Evolutionary conservation across 2,888 invertebrate species (phyloP).

Genomic region (Petrolisthes manimaculis): DNA sequence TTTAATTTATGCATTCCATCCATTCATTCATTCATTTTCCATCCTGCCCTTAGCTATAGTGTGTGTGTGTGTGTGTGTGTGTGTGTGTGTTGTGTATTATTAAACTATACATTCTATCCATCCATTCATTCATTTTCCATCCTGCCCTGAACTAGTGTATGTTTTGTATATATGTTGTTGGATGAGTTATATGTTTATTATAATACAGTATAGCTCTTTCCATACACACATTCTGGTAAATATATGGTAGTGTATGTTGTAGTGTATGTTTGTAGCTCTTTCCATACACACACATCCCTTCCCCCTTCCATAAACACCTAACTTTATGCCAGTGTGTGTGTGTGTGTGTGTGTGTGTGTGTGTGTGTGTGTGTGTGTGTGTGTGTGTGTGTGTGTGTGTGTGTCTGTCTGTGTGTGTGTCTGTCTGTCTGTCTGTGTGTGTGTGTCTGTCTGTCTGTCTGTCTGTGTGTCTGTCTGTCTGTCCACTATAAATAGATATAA

Average conservation of each 20-base stretch:
- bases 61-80: too few relatives aligned
- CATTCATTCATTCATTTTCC: too few relatives aligned
- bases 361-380: neutral
- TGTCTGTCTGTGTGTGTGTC: neutral
- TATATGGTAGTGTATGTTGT: neutral
- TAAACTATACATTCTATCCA: too few relatives aligned
- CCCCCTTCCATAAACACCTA: neutral
- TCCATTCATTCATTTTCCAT: too few relatives aligned
- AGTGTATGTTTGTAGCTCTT: neutral
- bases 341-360: slow-evolving; percentile 17
- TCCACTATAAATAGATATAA: too few relatives aligned
- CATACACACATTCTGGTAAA: neutral
- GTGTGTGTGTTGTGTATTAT: too few relatives aligned
- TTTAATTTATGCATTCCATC: too few relatives aligned
- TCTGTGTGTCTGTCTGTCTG: too few relatives aligned
- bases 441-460: too few relatives aligned
- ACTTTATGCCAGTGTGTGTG: neutral
- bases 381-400: neutral
- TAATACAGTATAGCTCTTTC: neutral
- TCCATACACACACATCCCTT: neutral
- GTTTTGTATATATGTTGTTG: too few relatives aligned
- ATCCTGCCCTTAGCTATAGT: too few relatives aligned
- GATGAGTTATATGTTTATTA: neutral
- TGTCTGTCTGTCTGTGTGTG: neutral
- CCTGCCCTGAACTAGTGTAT: too few relatives aligned